A percentile compares a stretch with the other conserved stretches of the same genome.
Conservation (phyloP, 2,797 vertebrate species). For the Perodicticus potto region DNA sequence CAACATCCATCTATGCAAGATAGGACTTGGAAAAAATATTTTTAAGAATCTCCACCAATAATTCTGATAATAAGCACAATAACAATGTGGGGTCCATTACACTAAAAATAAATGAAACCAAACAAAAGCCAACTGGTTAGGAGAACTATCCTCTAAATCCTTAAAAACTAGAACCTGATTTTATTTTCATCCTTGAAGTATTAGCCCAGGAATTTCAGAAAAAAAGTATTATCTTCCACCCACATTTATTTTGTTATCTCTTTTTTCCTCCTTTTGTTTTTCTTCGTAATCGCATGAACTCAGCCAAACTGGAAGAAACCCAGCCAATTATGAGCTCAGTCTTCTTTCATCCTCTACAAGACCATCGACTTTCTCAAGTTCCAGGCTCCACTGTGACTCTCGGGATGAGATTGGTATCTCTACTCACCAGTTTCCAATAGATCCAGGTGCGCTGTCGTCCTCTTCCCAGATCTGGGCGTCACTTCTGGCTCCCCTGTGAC, state of each 20-base stretch:
- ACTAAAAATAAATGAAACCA: background rate
- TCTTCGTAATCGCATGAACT: background rate
- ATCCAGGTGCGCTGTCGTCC: background rate
- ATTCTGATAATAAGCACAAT: background rate
- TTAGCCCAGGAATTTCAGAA: background rate
- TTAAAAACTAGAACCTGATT: background rate
- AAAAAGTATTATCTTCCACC: background rate
- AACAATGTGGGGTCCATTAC: background rate
- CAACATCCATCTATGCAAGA: background rate
- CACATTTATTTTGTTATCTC: background rate
- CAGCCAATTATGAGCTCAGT: background rate
- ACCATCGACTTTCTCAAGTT: background rate
- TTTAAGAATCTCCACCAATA: conserved; percentile 21
- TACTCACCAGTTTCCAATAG: background rate
- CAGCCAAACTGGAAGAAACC: background rate
- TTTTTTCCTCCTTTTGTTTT: background rate
- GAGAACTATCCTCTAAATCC: background rate
- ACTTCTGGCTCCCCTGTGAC: background rate
- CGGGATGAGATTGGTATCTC: background rate
- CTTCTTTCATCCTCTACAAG: background rate
- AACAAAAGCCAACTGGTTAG: background rate
- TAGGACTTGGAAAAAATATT: background rate
- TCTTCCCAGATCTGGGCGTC: background rate
- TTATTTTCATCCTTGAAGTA: background rate
- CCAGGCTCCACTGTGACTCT: background rate